Evolutionary conservation across 2,888 invertebrate species (phyloP).

Genomic region (Cantharis rufa): DNA sequence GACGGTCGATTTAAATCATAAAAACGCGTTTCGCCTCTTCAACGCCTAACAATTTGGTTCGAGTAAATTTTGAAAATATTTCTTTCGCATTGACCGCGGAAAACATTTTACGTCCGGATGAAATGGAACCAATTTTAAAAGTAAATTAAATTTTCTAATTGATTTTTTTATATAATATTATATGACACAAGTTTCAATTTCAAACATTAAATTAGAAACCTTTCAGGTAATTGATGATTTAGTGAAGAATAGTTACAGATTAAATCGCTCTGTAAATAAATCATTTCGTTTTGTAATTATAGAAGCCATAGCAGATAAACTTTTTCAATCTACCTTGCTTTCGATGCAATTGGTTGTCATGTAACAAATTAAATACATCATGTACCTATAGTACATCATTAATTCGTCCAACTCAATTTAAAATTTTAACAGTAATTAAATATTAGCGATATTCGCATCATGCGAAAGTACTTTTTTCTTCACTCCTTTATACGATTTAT

Average conservation of each 20-base stretch:
- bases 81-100: not conserved
- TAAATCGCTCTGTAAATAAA: slow-evolving; percentile 48
- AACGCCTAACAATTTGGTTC: not conserved
- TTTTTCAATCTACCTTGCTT: not conserved
- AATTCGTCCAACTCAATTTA: not conserved
- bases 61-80: not conserved
- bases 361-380: not conserved
- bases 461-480: not conserved
- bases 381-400: not conserved
- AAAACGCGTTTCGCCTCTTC: not conserved
- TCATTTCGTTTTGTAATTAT: slow-evolving; percentile 52
- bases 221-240: slow-evolving; percentile 50
- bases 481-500: not conserved
- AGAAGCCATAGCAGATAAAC: slow-evolving; percentile 41
- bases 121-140: slow-evolving; percentile 43
- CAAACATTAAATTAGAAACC: slow-evolving; percentile 48
- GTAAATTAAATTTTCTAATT: slow-evolving; percentile 44
- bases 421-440: not conserved
- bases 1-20: not conserved
- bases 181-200: slow-evolving; percentile 49
- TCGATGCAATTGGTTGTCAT: not conserved
- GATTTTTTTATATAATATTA: slow-evolving; percentile 24
- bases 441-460: not conserved
- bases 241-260: slow-evolving; percentile 49
- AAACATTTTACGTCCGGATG: not conserved